These are phyloP conservation scores for Oligia latruncula DNA, from an alignment of 2,888 invertebrate species.

Conservation along the genomic window DNA sequence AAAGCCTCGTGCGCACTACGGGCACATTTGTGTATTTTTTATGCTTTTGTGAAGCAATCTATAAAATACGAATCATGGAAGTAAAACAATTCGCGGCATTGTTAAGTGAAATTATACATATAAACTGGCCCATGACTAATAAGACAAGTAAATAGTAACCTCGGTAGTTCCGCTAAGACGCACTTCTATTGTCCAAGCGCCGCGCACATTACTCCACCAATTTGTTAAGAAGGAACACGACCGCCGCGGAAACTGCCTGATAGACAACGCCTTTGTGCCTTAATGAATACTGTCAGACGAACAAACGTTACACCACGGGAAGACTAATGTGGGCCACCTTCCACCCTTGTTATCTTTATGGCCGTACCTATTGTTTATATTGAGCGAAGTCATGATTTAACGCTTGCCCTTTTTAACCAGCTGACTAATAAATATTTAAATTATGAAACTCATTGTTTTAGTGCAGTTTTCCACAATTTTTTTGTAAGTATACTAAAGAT, in stretches of 20 bases:
- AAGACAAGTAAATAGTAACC: conserved; percentile 67
- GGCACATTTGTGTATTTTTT: too few relatives aligned
- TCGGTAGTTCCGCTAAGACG: conserved; percentile 68
- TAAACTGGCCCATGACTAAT: conserved; percentile 54
- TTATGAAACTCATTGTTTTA: conserved; percentile 27
- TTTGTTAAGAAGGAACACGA: conserved; percentile 82
- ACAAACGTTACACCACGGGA: conserved; percentile 79
- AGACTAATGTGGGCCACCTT: conserved; percentile 84
- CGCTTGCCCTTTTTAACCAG: conserved; percentile 53
- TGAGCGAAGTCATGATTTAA: conserved; percentile 79
- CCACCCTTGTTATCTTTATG: conserved; percentile 83
- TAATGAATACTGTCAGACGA: conserved; percentile 87
- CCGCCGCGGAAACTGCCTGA: conserved; percentile 82
- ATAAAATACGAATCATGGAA: background rate
- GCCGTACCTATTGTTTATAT: conserved; percentile 80
- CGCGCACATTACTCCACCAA: conserved; percentile 80
- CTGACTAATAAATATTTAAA: conserved; percentile 49
- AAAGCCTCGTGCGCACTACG: background rate
- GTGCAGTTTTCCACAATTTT: background rate
- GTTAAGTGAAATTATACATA: conserved; percentile 62
- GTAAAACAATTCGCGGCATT: conserved; percentile 37
- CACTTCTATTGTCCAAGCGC: conserved; percentile 75
- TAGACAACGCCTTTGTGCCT: conserved; percentile 85
- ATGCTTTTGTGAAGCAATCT: background rate
- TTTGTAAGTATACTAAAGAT: background rate